A percentile compares a stretch with the other conserved stretches of the same genome.
These are phyloP conservation scores for Crotalus horridus DNA, from an alignment of 2,113 vertebrate genomes.

Conservation along the genomic window DNA sequence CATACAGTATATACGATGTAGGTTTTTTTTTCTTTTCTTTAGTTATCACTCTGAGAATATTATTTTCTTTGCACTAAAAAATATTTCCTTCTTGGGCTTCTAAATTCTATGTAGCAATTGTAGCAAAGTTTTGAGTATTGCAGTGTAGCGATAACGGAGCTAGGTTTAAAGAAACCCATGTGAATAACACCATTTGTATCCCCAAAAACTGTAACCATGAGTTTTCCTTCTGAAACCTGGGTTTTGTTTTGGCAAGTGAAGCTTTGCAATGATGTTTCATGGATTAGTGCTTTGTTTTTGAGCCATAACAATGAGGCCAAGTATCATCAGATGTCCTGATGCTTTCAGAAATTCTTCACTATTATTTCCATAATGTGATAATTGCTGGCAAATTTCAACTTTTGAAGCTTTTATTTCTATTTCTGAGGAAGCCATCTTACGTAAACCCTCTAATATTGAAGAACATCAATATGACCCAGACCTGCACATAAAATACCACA, in stretches of 20 bases:
- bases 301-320: not conserved
- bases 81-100: not conserved
- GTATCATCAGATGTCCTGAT: not conserved
- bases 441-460: not conserved
- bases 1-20: not conserved
- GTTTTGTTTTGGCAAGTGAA: not conserved
- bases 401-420: not conserved
- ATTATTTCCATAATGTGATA: not conserved
- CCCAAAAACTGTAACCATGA: not conserved
- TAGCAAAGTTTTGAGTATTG: not conserved
- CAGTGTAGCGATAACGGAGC: not conserved
- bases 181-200: not conserved
- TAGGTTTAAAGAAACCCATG: not conserved
- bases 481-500: not conserved
- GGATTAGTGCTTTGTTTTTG: not conserved
- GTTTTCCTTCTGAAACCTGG: not conserved
- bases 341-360: not conserved
- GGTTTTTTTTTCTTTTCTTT: not conserved
- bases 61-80: not conserved
- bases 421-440: not conserved
- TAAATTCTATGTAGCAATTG: not conserved
- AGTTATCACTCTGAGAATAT: not conserved
- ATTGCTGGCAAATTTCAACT: not conserved
- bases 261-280: not conserved
- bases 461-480: not conserved